Evolutionary conservation across 2,113 vertebrate species (phyloP).

Genomic region (Theropithecus gelada): DNA sequence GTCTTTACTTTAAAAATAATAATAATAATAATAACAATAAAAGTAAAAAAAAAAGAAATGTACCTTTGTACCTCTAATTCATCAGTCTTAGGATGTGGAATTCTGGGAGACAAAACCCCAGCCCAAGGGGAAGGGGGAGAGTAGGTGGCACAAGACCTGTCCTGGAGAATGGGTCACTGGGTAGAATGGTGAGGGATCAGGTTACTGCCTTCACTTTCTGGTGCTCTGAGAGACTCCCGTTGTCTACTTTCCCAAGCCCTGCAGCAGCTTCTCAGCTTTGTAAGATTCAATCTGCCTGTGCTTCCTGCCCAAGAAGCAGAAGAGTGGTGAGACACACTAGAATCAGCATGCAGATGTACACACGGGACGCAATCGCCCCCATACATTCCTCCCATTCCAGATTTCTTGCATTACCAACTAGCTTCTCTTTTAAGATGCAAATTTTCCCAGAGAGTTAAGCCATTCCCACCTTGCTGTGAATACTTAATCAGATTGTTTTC

Average conservation of each 20-base stretch:
- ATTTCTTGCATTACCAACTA: slow-evolving; percentile 45
- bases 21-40: no score
- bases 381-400: neutral
- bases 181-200: neutral
- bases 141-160: neutral
- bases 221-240: neutral
- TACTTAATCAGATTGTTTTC: slow-evolving; percentile 65
- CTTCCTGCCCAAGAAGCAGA: slow-evolving; percentile 21
- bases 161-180: neutral
- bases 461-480: slow-evolving; percentile 55
- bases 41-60: no score
- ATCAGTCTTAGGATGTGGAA: neutral
- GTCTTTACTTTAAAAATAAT: neutral
- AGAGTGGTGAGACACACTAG: neutral
- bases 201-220: neutral
- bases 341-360: slow-evolving; percentile 32
- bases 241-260: neutral
- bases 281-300: neutral
- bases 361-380: neutral
- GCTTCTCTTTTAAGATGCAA: slow-evolving; percentile 62
- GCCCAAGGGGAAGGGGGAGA: neutral
- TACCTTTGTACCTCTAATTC: neutral
- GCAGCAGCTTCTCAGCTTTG: neutral
- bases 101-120: neutral
- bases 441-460: slow-evolving; percentile 53